Evolutionary conservation across 2,797 vertebrate species (phyloP).

Genomic region (Toxotes lorentzi): DNA sequence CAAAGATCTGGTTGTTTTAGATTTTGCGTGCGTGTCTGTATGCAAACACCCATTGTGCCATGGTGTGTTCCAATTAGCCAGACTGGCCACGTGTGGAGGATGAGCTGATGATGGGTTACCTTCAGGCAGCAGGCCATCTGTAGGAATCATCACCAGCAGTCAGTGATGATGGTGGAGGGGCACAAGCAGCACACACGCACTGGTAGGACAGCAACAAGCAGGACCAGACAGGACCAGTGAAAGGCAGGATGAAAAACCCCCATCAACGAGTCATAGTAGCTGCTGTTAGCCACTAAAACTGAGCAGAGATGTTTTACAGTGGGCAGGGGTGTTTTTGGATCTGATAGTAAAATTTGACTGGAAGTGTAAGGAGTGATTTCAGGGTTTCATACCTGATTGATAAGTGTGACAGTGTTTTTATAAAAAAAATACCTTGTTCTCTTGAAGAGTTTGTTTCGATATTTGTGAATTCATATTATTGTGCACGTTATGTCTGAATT

Average conservation of each 20-base stretch:
- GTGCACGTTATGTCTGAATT: not conserved
- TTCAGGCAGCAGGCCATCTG: constrained; percentile 69
- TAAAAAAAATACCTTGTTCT: not conserved
- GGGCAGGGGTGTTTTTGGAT: not conserved
- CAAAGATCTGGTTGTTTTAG: constrained; percentile 19
- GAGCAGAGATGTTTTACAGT: not conserved
- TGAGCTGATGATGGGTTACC: constrained; percentile 48
- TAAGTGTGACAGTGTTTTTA: not conserved
- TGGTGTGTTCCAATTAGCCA: constrained; percentile 63
- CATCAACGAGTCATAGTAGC: not conserved
- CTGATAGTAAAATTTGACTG: not conserved
- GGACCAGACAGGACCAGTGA: not conserved
- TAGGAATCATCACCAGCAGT: constrained; percentile 44
- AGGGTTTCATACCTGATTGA: not conserved
- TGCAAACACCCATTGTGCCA: constrained; percentile 16
- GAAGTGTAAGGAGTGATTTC: not conserved
- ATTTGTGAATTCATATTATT: not conserved
- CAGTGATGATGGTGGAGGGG: constrained; percentile 21
- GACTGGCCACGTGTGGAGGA: constrained; percentile 52
- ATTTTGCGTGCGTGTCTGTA: constrained; percentile 14
- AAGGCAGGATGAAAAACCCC: not conserved
- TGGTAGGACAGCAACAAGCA: constrained; percentile 9
- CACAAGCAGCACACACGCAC: not conserved
- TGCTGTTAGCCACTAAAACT: not conserved
- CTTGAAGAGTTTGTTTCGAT: not conserved